phyloP scores from a whole-genome alignment of 1,140 invertebrate genomes.

The Glomeris maerens region DNA sequence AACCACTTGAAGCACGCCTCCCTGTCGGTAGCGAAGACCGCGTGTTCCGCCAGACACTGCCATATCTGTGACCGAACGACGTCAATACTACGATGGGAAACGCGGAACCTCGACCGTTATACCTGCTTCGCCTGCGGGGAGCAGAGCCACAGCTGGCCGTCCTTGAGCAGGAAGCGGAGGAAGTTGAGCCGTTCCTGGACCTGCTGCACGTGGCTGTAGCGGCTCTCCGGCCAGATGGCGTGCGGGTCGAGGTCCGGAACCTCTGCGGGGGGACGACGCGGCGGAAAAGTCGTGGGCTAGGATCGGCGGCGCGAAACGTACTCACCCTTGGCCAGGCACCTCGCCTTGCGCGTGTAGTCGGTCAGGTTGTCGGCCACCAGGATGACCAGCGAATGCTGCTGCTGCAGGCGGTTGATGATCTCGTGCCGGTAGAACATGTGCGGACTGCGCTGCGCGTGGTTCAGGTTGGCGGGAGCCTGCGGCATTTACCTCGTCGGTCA shows the following conservation, averaged over 20 bases:
- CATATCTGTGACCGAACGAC: slow-evolving; percentile 66
- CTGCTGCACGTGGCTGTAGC: slow-evolving; percentile 83
- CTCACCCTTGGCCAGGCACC: slow-evolving; percentile 48
- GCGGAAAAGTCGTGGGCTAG: neutral
- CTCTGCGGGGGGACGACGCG: slow-evolving; percentile 38
- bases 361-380: slow-evolving; percentile 86
- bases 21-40: slow-evolving; percentile 76
- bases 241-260: slow-evolving; percentile 64
- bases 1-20: slow-evolving; percentile 99
- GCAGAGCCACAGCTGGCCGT: slow-evolving; percentile 89
- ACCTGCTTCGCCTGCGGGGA: slow-evolving; percentile 85
- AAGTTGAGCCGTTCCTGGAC: slow-evolving; percentile 90
- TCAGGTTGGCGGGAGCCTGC: slow-evolving; percentile 50
- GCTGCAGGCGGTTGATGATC: slow-evolving; percentile 82
- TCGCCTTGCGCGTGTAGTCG: slow-evolving; percentile 74
- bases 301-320: neutral
- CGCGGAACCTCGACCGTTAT: too few relatives aligned
- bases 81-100: too few relatives aligned
- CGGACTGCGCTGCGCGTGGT: slow-evolving; percentile 36
- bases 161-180: slow-evolving; percentile 48
- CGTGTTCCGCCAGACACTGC: slow-evolving; percentile 85
- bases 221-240: slow-evolving; percentile 66
- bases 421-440: slow-evolving; percentile 45
- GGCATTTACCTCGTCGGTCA: neutral
- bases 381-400: slow-evolving; percentile 81